Base-by-base conservation (phyloP, 1,140 invertebrate species). In the Telenomus remus region DNA sequence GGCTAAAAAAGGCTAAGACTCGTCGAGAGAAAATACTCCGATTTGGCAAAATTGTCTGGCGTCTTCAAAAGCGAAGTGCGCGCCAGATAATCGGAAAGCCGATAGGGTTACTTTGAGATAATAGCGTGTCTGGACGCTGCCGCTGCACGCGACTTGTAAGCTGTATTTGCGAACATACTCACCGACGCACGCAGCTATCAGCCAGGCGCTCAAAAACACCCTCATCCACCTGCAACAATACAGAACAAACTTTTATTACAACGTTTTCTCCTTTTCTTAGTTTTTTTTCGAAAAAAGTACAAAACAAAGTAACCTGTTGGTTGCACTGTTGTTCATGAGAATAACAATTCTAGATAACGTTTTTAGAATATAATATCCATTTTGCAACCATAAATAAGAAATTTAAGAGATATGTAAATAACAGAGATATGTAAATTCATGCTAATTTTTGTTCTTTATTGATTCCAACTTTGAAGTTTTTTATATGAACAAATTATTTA, bases 181-280 rank as follows among this genome's bases (percentile, higher is more conserved):
- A 85, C 85, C 84, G 12, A 79, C 81, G 61, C 76, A 79, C 44
- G 80, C 79, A 59, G 70, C 65, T 70, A 81, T 46, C 54, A 86
- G 78, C 79, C 80, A 84, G 68, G 79, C 77, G 27, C 60, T 72
- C 44, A 83, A 68, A 33, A 81, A 57, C 34, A 16, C 59, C 15
- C 59, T 71, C 42, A 76, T 65, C 50, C 79, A 84, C 78, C 84
- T 85, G 82, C 13, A 80, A 83, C 46, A 42, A 50, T 42, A 55
- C 33, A 57, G 70, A 53, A 50, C 9, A 39, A 39, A 39, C 9
- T 39, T 39, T 39, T 9, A 11, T 39, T n/a, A 39, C n/a, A 39
- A 11, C 9, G 37, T 11, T 39, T 9, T 11, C 34, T 35, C 5
- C 34, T 11, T 39, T 11, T 39, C 9, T 9, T 39, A 6, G 1